Evolutionary conservation across 2,113 vertebrate genomes (phyloP), one percentile per base, ranked within the genome.

Genomic region (Ancistrus triradiatus): DNA sequence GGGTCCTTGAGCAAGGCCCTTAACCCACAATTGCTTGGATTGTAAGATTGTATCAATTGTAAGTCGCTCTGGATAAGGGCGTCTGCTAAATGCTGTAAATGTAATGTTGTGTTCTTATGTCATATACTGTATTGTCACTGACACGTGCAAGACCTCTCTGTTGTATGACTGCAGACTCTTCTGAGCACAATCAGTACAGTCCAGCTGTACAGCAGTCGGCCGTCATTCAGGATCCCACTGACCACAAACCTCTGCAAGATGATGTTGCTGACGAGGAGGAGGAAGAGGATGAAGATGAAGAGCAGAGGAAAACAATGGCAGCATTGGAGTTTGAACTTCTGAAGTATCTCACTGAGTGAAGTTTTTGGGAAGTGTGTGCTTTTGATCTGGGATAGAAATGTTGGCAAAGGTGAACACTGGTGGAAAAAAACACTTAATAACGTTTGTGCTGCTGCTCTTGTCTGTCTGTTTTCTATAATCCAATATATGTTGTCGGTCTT

Each of bases 301-400:
- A 88, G 7, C 83, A 87, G 59, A 78, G 66, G 58, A 44, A 70
- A 71, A 85, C 84, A 22, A 81, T 84, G 78, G 75, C 70, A 14
- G 85, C 86, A 3, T 65, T 90, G 66, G 78, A 86, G 75, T 78
- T 67, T 5, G 87, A 90, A 60, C 85, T 90, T 17, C 78, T 85
- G 63, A 88, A 83, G 63, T 90, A 82, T 59, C 83, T 89, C 7
- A 43, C 55, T 50, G 75, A 83, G 35, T 86, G 60, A 83, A 27
- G 10, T n/a, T n/a, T n/a, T n/a, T n/a, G n/a, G n/a, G n/a, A n/a
- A n/a, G n/a, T n/a, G n/a, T n/a, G n/a, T n/a, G n/a, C n/a, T n/a
- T n/a, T n/a, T n/a, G n/a, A n/a, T n/a, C n/a, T n/a, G n/a, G n/a
- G n/a, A n/a, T n/a, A n/a, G n/a, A n/a, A n/a, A n/a, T 42, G 13